Percentiles rank a stretch among this genome's conserved stretches.
phyloP scores from a whole-genome alignment of 2,888 invertebrate genomes.

The Sepiola atlantica region DNA sequence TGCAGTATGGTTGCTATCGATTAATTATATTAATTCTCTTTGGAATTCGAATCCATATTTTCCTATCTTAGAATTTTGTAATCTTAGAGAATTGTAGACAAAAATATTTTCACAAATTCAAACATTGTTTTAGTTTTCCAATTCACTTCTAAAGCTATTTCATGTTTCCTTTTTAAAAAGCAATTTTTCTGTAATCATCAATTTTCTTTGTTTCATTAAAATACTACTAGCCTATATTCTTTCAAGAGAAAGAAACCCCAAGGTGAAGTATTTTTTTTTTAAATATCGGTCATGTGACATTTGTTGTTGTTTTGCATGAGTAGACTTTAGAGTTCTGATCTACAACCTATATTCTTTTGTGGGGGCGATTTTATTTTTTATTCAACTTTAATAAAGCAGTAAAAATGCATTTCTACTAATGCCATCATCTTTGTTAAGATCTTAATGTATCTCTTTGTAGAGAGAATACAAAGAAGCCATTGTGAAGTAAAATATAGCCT shows the following conservation, averaged over 20 bases:
- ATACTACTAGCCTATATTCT: constrained; percentile 32
- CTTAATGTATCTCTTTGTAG: background rate
- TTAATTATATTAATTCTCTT: too few relatives aligned
- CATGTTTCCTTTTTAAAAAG: background rate
- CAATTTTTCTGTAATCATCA: background rate
- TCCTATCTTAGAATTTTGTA: too few relatives aligned
- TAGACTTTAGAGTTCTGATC: too few relatives aligned
- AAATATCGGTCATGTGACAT: too few relatives aligned
- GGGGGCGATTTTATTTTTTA: background rate
- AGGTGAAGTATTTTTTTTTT: background rate
- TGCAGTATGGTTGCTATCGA: too few relatives aligned
- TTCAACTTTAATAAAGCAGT: background rate
- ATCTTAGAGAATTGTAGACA: too few relatives aligned
- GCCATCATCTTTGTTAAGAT: background rate
- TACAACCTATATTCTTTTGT: too few relatives aligned
- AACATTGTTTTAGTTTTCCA: too few relatives aligned
- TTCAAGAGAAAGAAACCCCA: background rate
- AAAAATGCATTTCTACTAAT: constrained; percentile 32
- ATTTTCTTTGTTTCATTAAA: background rate
- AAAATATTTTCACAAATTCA: too few relatives aligned
- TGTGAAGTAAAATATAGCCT: constrained; percentile 11
- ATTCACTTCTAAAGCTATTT: too few relatives aligned
- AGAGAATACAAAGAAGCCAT: constrained; percentile 3
- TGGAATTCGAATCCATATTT: too few relatives aligned
- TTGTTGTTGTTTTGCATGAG: too few relatives aligned